Evolutionary conservation across 2,888 invertebrate species (phyloP), one percentile per base, ranked within the genome.

Genomic region (Cheilosia soror): DNA sequence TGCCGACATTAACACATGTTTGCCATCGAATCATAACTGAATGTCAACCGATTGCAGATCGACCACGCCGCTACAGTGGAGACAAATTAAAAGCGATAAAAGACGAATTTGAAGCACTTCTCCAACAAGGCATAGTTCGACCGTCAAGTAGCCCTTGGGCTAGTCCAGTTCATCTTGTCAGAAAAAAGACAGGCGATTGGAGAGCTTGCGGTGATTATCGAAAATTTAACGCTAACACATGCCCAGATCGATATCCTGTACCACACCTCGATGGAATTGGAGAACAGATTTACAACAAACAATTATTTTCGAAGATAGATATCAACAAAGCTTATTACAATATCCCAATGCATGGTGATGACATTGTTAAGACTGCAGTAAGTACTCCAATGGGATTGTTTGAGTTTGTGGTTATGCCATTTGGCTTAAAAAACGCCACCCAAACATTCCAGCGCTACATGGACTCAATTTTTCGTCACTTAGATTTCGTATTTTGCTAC

Each of bases 321-420:
- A 65, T 90, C 3, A 57, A 78, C 2, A 58, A 81, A 58, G 91
- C 91, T 0, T 92, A 89, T 71, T 87, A 90, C 69, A 84, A 91
- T 40, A 91, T 92, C 31, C 90, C 90, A 0, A 88, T 92, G 29
- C 85, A 77, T 4, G 60, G 85, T 4, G 89, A 88, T n/a, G 90
- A 91, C 76, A 88, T 92, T 11, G 80, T 58, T 2, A 92, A 92
- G 81, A 91, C 91, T 2, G 91, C 90, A 0, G 89, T 92, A 3
- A 90, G 82, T 0, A 91, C 91, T 4, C 91, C 91, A 1, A 89
- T 91, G 71, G 91, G 91, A 5, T 76, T 91, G 4, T 92, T 89
- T 68, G 91, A 91, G 71, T 90, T 89, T 60, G 11, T 82, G 0
- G 42, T 62, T 9, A 91, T 91, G 90, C 62, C 79, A 6, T 87